Evolutionary conservation across 1,140 invertebrate species (phyloP), one percentile per base, ranked within the genome.

Genomic region (Nomia melanderi): DNA sequence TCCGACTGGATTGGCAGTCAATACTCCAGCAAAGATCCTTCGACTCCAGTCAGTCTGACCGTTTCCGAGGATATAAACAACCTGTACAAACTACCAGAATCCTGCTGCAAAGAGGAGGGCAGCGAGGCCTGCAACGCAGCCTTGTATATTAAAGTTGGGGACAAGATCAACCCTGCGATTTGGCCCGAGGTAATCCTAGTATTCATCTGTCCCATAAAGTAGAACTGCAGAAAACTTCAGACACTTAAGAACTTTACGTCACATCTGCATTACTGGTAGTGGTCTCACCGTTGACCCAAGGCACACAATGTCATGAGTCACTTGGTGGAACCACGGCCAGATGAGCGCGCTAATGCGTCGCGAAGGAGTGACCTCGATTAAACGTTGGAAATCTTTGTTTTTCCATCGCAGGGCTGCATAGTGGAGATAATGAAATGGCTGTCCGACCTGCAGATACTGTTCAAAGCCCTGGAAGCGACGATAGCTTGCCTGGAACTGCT

Each of bases 401-500:
- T 79, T 79, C 78, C 47, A 3, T 8, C 88, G 70, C 90, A 97
- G 95, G 96, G 96, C 17, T 98, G 97, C 88, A 93, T 94, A 71
- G 93, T 95, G 33, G 95, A 95, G 85, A 90, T 97, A 77, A 93
- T 96, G 66, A 91, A 94, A 1, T 92, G 93, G 31, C 88, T 97
- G 54, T 90, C 94, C 44, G 92, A 93, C 25, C 93, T 96, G 79
- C 92, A 94, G 81, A 92, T 93, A 41, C 93, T 95, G 50, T 92
- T 97, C 47, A 93, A 96, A 54, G 94, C 93, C 36, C 90, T 96
- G 11, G 93, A 93, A 0, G 93, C 96, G 65, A 93, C 93, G 27
- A 92, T 97, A 56, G 93, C 95, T 44, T 91, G 95, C 20, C 78
- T 96, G 75, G 95, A 97, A 92, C 89, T 97, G 57, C 87, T 97